Evolutionary conservation across 92 coral and sea anemone species (phyloP).

Genomic region (Phymanthus crucifer): DNA sequence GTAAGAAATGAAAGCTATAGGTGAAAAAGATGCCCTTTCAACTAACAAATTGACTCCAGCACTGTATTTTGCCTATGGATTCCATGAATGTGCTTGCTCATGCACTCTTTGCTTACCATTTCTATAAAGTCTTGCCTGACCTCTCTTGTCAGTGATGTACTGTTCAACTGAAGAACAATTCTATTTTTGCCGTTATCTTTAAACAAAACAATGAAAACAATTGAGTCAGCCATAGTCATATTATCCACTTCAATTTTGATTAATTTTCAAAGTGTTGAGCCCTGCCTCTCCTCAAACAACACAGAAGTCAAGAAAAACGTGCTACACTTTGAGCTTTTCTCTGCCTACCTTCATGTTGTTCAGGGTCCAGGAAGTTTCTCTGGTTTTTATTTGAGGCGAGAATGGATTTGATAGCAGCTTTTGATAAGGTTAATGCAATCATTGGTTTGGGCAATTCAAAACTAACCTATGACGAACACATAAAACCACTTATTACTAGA

Average conservation of each 20-base stretch:
- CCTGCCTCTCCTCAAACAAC: not conserved
- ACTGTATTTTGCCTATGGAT: no score
- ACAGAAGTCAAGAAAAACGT: no score
- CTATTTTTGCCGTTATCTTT: constrained; percentile 51
- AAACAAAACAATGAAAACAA: not conserved
- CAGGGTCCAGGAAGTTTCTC: constrained; percentile 58
- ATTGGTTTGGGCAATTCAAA: constrained; percentile 60
- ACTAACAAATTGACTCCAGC: no score
- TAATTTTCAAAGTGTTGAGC: no score
- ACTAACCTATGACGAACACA: constrained; percentile 54
- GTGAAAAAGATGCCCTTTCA: no score
- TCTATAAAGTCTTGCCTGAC: constrained; percentile 63
- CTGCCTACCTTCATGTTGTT: constrained; percentile 40
- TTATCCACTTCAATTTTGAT: no score
- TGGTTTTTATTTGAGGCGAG: constrained; percentile 44
- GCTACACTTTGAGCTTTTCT: not conserved
- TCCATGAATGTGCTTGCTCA: no score
- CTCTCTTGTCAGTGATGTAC: constrained; percentile 63
- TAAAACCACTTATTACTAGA: no score
- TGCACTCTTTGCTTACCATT: constrained; percentile 51
- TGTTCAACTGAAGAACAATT: constrained; percentile 74
- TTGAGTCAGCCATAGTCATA: not conserved
- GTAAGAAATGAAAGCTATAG: not conserved
- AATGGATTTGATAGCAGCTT: constrained; percentile 52
- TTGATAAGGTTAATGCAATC: constrained; percentile 55